These are phyloP conservation scores for Falco berigora DNA, from an alignment of 2,797 vertebrate species.

Conservation along the genomic window DNA sequence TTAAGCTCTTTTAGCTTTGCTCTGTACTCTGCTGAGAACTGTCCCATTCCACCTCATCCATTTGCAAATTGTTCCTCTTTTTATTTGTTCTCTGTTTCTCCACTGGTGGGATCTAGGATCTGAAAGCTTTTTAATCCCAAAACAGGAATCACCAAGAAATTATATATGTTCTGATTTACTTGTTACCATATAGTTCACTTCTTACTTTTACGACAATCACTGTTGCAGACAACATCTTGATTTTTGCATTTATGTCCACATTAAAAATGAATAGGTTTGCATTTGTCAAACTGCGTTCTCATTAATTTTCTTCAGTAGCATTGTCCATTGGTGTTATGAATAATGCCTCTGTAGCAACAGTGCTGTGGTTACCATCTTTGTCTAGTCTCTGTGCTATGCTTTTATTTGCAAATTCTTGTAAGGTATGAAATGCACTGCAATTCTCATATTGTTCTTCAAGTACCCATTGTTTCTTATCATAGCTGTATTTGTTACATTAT, in stretches of 20 bases:
- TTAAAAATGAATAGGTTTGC: constrained; percentile 13
- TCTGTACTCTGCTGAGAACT: neutral
- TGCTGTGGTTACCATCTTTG: neutral
- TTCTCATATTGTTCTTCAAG: neutral
- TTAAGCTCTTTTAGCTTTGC: neutral
- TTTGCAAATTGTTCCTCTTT: neutral
- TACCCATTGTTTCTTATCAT: neutral
- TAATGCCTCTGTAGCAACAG: neutral
- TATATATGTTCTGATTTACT: neutral
- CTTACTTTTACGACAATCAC: neutral
- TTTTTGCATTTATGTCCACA: neutral
- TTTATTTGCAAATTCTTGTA: neutral
- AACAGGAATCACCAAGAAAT: neutral
- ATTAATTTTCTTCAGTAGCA: neutral
- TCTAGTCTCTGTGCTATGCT: neutral
- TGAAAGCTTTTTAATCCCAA: neutral
- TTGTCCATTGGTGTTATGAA: neutral
- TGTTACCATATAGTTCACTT: neutral
- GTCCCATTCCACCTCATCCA: neutral
- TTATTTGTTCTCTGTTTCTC: neutral
- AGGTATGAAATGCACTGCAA: neutral
- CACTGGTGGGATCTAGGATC: neutral
- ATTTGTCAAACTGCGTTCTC: neutral
- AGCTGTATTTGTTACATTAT: neutral
- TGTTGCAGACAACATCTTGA: neutral